A percentile compares a stretch with the other conserved stretches of the same genome.
These are phyloP conservation scores for Helicorthomorpha holstii DNA, from an alignment of 1,140 invertebrate species.

Conservation along the genomic window DNA sequence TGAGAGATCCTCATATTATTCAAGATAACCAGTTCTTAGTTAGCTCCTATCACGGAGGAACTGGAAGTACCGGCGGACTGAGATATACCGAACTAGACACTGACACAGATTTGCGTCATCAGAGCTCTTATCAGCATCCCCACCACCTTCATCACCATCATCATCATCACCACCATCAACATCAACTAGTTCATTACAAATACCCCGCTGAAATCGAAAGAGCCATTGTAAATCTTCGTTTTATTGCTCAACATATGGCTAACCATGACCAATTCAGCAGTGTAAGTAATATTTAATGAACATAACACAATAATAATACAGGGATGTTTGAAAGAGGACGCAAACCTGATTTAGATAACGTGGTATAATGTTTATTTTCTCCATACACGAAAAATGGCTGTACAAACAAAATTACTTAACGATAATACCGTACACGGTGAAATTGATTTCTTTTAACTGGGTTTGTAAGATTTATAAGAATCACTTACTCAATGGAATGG, in stretches of 20 bases:
- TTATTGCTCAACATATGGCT: constrained; percentile 83
- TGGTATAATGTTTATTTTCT: too few relatives aligned
- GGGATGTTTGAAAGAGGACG: too few relatives aligned
- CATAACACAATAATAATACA: too few relatives aligned
- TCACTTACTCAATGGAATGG: too few relatives aligned
- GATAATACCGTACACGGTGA: too few relatives aligned
- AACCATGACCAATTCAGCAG: constrained; percentile 87
- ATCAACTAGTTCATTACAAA: too few relatives aligned
- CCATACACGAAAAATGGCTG: too few relatives aligned
- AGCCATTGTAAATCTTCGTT: constrained; percentile 71
- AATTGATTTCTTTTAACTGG: too few relatives aligned
- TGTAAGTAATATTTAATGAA: constrained; percentile 58
- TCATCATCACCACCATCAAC: constrained; percentile 53
- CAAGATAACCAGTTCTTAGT: constrained; percentile 2
- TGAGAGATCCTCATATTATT: background rate
- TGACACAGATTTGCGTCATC: constrained; percentile 6
- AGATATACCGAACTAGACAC: background rate
- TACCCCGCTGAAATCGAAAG: constrained; percentile 38
- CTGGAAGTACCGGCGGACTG: background rate
- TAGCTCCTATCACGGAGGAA: background rate
- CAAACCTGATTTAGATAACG: too few relatives aligned
- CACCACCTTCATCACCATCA: too few relatives aligned
- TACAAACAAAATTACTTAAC: too few relatives aligned
- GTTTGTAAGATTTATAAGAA: too few relatives aligned
- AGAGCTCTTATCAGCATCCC: background rate